These are phyloP conservation scores for Tiaroga cobitis DNA, from an alignment of 2,797 vertebrate genomes.

Conservation along the genomic window DNA sequence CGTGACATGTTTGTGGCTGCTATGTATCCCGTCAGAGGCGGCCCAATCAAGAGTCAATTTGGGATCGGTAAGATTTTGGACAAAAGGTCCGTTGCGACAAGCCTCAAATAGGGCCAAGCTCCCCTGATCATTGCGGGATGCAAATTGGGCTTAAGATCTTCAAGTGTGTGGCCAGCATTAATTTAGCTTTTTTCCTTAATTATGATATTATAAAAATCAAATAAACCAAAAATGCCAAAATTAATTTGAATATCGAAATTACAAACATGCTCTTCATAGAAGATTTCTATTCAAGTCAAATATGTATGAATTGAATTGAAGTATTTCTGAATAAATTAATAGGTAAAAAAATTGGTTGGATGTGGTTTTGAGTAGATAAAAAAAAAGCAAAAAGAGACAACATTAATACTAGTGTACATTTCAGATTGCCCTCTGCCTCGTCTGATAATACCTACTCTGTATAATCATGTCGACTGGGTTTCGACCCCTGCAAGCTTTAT, in stretches of 20 bases:
- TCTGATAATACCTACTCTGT: constrained; percentile 60
- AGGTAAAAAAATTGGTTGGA: constrained; percentile 49
- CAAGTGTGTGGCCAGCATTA: background rate
- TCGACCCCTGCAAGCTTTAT: constrained; percentile 57
- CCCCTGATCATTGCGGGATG: no score
- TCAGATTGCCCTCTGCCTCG: constrained; percentile 53
- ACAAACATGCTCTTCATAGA: background rate
- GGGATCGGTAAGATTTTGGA: background rate
- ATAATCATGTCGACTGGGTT: constrained; percentile 50
- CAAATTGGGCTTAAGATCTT: background rate
- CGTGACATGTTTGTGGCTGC: no score
- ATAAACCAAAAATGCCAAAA: background rate
- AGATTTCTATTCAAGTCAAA: background rate
- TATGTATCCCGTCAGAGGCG: background rate
- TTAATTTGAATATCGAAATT: background rate
- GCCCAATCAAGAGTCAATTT: background rate
- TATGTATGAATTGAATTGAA: no score
- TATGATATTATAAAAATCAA: background rate
- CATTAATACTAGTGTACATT: constrained; percentile 55
- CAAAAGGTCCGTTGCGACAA: background rate
- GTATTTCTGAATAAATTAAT: background rate
- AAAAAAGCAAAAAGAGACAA: constrained; percentile 8
- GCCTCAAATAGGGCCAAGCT: background rate
- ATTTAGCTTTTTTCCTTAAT: background rate
- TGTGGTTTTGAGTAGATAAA: background rate